Conservation (phyloP, 2,797 vertebrate species). For the Gadopsis marmoratus region DNA sequence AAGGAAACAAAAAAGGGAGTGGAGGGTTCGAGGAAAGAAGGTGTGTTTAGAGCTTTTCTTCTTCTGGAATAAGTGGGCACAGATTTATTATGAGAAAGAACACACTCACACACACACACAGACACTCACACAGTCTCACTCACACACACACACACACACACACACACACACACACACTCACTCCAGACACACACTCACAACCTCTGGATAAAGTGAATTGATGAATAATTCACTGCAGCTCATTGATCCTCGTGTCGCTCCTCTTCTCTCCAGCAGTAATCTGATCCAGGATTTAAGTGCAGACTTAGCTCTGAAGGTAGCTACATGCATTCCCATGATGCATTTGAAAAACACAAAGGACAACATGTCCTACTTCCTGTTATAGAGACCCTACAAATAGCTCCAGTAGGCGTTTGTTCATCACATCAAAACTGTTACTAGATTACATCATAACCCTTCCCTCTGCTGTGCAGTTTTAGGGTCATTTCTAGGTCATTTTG, state of each 20-base stretch:
- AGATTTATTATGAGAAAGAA: too few relatives aligned
- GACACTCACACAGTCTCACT: too few relatives aligned
- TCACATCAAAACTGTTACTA: neutral
- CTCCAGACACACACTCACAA: too few relatives aligned
- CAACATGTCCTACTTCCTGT: slow-evolving; percentile 30
- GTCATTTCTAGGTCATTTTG: too few relatives aligned
- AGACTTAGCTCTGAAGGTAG: slow-evolving; percentile 20
- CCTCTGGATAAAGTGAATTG: slow-evolving; percentile 44
- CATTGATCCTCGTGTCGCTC: slow-evolving; percentile 58
- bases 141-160: slow-evolving; percentile 41
- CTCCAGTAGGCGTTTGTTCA: neutral
- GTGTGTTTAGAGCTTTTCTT: neutral
- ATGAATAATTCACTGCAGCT: slow-evolving; percentile 74
- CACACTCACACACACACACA: too few relatives aligned
- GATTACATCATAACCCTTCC: neutral
- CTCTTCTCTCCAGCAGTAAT: slow-evolving; percentile 54
- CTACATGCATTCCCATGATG: slow-evolving; percentile 43
- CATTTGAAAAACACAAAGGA: slow-evolving; percentile 42
- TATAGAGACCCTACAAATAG: neutral
- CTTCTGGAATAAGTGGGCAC: neutral
- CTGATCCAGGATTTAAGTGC: slow-evolving; percentile 50
- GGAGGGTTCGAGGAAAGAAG: neutral
- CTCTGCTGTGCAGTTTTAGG: neutral
- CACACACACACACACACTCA: slow-evolving; percentile 36
- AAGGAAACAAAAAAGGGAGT: neutral